A percentile compares a stretch with the other conserved stretches of the same genome.
These are phyloP conservation scores for Xanthorhoe designata DNA, from an alignment of 2,888 invertebrate species.

Conservation along the genomic window DNA sequence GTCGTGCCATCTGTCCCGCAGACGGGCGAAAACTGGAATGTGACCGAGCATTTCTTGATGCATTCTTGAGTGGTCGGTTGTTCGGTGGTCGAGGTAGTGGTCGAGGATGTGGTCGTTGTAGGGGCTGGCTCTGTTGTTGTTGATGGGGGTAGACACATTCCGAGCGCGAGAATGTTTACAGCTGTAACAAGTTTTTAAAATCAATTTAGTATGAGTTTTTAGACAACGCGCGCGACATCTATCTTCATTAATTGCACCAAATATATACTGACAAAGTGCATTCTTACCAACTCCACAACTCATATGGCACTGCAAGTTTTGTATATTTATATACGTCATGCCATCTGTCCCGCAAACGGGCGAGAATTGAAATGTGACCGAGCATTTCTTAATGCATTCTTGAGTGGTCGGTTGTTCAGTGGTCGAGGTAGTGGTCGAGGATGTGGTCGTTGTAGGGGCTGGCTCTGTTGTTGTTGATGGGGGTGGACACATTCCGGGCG, in stretches of 20 bases:
- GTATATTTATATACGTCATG: constrained; percentile 69
- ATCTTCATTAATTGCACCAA: no score
- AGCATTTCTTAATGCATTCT: constrained; percentile 52
- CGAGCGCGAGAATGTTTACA: constrained; percentile 8
- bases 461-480: no score
- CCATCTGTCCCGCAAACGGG: constrained; percentile 78
- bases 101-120: no score
- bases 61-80: no score
- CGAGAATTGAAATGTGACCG: constrained; percentile 65
- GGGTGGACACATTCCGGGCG: constrained; percentile 4
- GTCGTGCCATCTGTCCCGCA: constrained; percentile 73
- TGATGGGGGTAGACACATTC: constrained; percentile 3
- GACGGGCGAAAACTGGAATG: constrained; percentile 72
- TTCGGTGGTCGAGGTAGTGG: no score
- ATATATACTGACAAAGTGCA: no score
- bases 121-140: no score
- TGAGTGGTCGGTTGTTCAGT: no score
- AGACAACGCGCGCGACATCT: no score
- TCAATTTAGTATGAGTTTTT: no score
- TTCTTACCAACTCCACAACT: constrained; percentile 73
- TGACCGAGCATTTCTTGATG: constrained; percentile 58
- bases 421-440: no score
- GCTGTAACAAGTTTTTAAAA: constrained; percentile 24
- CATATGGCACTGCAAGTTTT: constrained; percentile 68
- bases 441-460: no score